These are phyloP conservation scores for Forbesichthys papilliferus DNA, from an alignment of 2,113 vertebrate species.

Conservation along the genomic window DNA sequence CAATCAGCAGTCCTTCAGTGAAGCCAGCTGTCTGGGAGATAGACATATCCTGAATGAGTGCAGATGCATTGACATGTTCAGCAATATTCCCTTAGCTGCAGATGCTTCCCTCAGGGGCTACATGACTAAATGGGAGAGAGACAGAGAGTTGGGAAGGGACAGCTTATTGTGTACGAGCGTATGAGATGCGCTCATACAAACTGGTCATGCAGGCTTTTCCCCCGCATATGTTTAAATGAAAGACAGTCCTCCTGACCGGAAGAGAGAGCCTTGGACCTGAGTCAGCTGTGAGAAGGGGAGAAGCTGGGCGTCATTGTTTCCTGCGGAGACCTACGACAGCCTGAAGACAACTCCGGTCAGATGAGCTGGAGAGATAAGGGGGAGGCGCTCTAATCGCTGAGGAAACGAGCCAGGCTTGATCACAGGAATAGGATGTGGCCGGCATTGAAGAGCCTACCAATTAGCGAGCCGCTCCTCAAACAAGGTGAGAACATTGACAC, in stretches of 20 bases:
- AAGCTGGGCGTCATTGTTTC: constrained; percentile 24
- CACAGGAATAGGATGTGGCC: constrained; percentile 68
- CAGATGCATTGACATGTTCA: constrained; percentile 49
- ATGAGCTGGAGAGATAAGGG: constrained; percentile 54
- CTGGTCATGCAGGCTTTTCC: neutral
- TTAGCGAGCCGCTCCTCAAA: constrained; percentile 60
- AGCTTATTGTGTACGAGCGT: constrained; percentile 13
- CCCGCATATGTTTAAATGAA: constrained; percentile 23
- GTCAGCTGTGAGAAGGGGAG: constrained; percentile 32
- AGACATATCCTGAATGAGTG: constrained; percentile 60
- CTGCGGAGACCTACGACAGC: constrained; percentile 24
- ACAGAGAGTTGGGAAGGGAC: too few species aligned
- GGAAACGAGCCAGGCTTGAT: constrained; percentile 67
- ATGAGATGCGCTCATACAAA: constrained; percentile 8
- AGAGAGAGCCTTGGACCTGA: constrained; percentile 33
- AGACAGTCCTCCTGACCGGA: constrained; percentile 15
- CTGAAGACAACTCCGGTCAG: constrained; percentile 33
- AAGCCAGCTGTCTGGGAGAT: constrained; percentile 50
- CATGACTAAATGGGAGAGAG: constrained; percentile 19
- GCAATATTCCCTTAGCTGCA: constrained; percentile 37
- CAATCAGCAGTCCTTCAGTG: constrained; percentile 45
- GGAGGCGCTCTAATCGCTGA: constrained; percentile 53
- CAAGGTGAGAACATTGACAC: constrained; percentile 59
- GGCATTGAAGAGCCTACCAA: constrained; percentile 61
- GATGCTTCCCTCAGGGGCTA: constrained; percentile 37